Percentiles rank a stretch among this genome's conserved stretches.
phyloP scores from a whole-genome alignment of 2,888 invertebrate genomes.

The Athalia cordata region DNA sequence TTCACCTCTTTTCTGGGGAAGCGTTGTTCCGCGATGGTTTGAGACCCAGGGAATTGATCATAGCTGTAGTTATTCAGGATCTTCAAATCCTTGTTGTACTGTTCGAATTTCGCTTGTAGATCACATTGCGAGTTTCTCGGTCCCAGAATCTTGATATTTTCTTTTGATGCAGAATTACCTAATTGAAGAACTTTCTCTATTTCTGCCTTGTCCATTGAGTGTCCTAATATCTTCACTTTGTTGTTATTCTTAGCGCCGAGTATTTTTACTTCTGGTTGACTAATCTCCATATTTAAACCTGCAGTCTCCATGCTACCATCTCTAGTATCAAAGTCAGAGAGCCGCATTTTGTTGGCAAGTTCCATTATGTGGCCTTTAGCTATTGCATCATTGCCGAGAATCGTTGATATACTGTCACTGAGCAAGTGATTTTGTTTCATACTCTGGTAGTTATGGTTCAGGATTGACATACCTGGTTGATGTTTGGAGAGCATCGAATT shows the following conservation, averaged over 20 bases:
- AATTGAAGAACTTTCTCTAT: conserved; percentile 22
- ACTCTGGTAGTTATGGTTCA: background rate
- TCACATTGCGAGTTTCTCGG: conserved; percentile 52
- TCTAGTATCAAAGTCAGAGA: conserved; percentile 3
- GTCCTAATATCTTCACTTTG: conserved; percentile 47
- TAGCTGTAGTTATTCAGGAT: conserved; percentile 63
- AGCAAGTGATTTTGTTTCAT: conserved; percentile 4
- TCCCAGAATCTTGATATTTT: conserved; percentile 60
- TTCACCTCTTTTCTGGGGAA: conserved; percentile 63
- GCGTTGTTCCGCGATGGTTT: conserved; percentile 45
- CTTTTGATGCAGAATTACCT: conserved; percentile 39
- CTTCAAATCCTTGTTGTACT: conserved; percentile 62
- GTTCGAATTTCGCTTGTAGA: conserved; percentile 53
- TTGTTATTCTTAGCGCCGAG: conserved; percentile 49
- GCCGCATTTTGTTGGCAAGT: background rate
- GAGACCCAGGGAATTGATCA: conserved; percentile 41
- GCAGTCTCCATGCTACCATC: background rate
- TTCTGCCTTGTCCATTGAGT: conserved; percentile 41
- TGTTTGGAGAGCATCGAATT: background rate
- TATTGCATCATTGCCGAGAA: conserved; percentile 10
- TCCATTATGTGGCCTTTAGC: conserved; percentile 5
- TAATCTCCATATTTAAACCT: conserved; percentile 47
- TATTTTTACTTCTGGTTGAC: conserved; percentile 56
- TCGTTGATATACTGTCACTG: background rate
- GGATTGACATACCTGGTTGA: background rate